Conservation (phyloP, 2,888 invertebrate genomes). For the Tiliacea aurago region DNA sequence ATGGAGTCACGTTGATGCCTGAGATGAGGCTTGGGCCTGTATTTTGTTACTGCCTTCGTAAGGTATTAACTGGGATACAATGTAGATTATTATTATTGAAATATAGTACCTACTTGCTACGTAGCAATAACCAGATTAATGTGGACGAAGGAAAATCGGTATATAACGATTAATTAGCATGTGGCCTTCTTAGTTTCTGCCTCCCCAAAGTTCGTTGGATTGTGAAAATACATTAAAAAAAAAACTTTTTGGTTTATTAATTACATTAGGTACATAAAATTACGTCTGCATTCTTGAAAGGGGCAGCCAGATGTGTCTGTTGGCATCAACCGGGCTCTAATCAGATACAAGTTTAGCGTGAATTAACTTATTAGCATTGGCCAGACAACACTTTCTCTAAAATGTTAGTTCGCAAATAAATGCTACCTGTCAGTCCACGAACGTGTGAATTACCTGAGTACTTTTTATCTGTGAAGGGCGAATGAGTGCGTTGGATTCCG, state of each 20-base stretch:
- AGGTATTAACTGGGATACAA: neutral
- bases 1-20: slow-evolving; percentile 47
- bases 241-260: too few species aligned
- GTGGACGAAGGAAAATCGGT: neutral
- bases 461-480: too few species aligned
- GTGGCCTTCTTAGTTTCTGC: neutral
- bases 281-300: neutral
- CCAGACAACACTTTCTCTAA: neutral
- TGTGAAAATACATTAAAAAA: too few species aligned
- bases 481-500: neutral
- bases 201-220: neutral
- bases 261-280: neutral
- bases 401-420: neutral
- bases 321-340: neutral
- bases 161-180: neutral
- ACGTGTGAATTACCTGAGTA: too few species aligned
- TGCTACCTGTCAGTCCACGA: neutral
- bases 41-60: slow-evolving; percentile 9
- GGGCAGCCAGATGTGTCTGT: neutral
- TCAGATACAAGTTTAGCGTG: neutral
- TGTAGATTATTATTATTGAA: slow-evolving; percentile 15
- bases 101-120: neutral
- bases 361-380: neutral
- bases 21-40: slow-evolving; percentile 22
- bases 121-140: neutral